Base-by-base conservation (phyloP, 2,797 vertebrate genomes). In the Cetoscarus ocellatus region DNA sequence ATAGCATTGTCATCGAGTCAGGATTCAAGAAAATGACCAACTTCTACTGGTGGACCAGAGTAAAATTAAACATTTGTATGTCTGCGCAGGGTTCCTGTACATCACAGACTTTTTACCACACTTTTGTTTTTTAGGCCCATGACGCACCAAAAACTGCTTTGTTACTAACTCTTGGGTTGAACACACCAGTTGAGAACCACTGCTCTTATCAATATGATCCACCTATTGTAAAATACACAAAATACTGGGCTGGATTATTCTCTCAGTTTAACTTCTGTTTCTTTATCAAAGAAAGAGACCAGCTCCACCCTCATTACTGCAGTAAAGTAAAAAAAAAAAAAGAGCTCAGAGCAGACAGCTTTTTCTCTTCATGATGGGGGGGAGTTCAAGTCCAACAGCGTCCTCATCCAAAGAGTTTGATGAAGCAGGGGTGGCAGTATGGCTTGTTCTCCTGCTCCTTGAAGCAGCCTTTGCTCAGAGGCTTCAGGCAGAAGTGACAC, bases 371-470 rank as follows among this genome's bases (percentile, higher is more conserved):
- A 47, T 50, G 50, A 54, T 10, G 35, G 38, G 27, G 4, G 14
- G 34, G 3, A 0, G 17, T 43, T 38, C 34, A 11, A 55, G 67
- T 72, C 48, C 71, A 45, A 49, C 13, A 47, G 54, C 15, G 66
- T 45, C 57, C 56, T 88, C 90, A 98, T 49, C 96, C 96, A 14
- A 96, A 97, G 70, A 98, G 95, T 83, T 97, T 97, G 82, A 95
- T 92, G 82, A 97, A 97, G 93, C 97, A 98, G 19, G 96, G 95
- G 74, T 97, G 96, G 92, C 97, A 97, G 93, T 98, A 98, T 0
- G 96, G 96, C 62, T 97, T 98, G 91, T 93, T 95, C 15, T 96
- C 95, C 68, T 97, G 97, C 93, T 97, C 96, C 85, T 97, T 96
- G 93, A 98, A 98, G 83, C 96, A 97, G 77, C 96, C 96, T 83